phyloP scores from a whole-genome alignment of 1,140 invertebrate species.

The Lineus longissimus region DNA sequence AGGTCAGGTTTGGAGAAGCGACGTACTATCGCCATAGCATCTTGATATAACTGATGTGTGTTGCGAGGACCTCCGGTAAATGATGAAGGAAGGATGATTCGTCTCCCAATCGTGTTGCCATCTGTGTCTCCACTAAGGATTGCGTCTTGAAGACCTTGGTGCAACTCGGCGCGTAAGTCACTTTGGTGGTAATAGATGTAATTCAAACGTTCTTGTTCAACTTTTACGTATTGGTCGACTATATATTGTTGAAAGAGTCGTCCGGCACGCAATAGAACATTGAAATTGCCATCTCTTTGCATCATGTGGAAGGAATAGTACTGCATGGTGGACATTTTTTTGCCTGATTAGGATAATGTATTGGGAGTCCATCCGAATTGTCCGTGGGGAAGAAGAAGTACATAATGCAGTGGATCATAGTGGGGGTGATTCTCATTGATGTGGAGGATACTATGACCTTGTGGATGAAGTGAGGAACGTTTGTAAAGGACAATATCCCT shows the following conservation, averaged over 20 bases:
- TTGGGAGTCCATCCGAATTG: too few species aligned
- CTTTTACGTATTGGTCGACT: constrained; percentile 49
- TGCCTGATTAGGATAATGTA: too few species aligned
- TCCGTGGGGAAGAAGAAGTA: too few species aligned
- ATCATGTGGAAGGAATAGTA: constrained; percentile 20
- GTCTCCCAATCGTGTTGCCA: constrained; percentile 31
- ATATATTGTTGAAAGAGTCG: constrained; percentile 50
- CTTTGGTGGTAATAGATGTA: constrained; percentile 15
- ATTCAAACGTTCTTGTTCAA: constrained; percentile 31
- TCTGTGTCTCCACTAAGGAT: constrained; percentile 17
- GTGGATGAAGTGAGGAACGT: too few species aligned
- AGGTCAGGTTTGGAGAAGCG: constrained; percentile 51
- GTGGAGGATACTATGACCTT: too few species aligned
- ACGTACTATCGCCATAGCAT: constrained; percentile 57
- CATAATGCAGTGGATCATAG: too few species aligned
- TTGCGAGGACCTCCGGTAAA: constrained; percentile 48
- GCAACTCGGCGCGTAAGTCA: too few species aligned
- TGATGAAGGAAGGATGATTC: constrained; percentile 55
- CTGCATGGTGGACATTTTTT: constrained; percentile 4
- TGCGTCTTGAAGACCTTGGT: too few species aligned
- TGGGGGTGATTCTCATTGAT: too few species aligned
- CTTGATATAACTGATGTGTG: constrained; percentile 55
- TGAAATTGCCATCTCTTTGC: constrained; percentile 13
- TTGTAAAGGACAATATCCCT: too few species aligned
- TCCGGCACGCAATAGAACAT: constrained; percentile 35